Evolutionary conservation across 2,113 vertebrate genomes (phyloP).

Genomic region (Pelodiscus sinensis): DNA sequence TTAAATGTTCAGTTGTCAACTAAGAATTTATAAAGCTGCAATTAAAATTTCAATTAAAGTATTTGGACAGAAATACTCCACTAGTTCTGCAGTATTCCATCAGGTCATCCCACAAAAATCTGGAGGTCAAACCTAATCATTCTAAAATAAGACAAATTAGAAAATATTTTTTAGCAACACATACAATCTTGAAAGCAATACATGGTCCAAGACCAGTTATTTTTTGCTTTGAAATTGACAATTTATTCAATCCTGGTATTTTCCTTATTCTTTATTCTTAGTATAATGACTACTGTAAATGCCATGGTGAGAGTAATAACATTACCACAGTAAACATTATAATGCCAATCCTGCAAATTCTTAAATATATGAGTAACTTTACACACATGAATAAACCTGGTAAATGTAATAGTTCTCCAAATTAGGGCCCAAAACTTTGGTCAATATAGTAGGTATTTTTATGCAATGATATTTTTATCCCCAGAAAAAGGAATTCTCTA

Average conservation of each 20-base stretch:
- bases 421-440: background rate
- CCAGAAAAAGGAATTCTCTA: constrained; percentile 36
- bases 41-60: background rate
- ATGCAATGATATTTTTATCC: constrained; percentile 9
- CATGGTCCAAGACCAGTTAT: background rate
- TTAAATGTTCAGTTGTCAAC: background rate
- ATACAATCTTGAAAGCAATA: background rate
- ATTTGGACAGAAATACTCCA: accelerated
- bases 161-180: background rate
- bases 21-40: background rate
- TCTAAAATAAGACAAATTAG: background rate
- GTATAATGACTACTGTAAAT: background rate
- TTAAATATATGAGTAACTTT: background rate
- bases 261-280: background rate
- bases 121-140: background rate
- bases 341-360: background rate
- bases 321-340: background rate
- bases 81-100: background rate
- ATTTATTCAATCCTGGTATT: background rate
- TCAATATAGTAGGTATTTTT: background rate
- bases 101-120: background rate
- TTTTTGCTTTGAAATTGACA: constrained; percentile 18
- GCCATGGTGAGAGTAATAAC: background rate
- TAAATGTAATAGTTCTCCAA: background rate
- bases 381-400: background rate